A percentile compares a stretch with the other conserved stretches of the same genome.
Conservation (phyloP, 1,140 invertebrate species). For the Orchestia grillus region DNA sequence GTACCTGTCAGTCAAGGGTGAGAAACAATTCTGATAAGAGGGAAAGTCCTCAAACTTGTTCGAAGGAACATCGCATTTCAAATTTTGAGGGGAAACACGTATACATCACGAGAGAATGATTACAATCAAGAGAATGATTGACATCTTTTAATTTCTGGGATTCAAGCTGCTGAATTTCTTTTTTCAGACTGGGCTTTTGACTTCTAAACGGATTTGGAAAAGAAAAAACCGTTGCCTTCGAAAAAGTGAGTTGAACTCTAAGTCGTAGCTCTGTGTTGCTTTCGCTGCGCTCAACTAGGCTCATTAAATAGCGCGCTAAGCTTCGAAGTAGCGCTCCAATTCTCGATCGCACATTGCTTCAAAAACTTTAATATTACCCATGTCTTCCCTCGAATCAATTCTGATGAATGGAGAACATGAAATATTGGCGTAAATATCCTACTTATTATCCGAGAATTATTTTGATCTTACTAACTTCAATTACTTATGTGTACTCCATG, state of each 20-base stretch:
- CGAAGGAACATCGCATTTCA: background rate
- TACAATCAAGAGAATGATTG: too few species aligned
- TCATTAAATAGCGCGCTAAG: too few species aligned
- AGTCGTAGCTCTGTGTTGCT: background rate
- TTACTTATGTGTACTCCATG: too few species aligned
- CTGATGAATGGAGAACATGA: too few species aligned
- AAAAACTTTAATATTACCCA: too few species aligned
- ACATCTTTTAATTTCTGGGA: background rate
- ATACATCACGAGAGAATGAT: too few species aligned
- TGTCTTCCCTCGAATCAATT: too few species aligned
- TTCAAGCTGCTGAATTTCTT: background rate
- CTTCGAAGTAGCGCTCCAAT: too few species aligned
- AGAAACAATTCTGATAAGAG: background rate
- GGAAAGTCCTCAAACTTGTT: background rate
- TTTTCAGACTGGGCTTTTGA: background rate
- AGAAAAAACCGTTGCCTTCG: background rate
- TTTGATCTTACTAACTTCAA: too few species aligned
- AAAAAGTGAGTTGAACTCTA: background rate
- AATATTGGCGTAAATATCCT: too few species aligned
- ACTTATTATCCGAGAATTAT: too few species aligned
- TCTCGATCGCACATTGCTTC: too few species aligned
- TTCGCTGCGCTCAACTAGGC: background rate
- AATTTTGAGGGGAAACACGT: background rate
- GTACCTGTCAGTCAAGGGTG: background rate
- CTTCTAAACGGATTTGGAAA: background rate